Percentiles rank a stretch among this genome's conserved stretches.
These are phyloP conservation scores for Cataglyphis altisquamis DNA, from an alignment of 2,888 invertebrate genomes.

Conservation along the genomic window DNA sequence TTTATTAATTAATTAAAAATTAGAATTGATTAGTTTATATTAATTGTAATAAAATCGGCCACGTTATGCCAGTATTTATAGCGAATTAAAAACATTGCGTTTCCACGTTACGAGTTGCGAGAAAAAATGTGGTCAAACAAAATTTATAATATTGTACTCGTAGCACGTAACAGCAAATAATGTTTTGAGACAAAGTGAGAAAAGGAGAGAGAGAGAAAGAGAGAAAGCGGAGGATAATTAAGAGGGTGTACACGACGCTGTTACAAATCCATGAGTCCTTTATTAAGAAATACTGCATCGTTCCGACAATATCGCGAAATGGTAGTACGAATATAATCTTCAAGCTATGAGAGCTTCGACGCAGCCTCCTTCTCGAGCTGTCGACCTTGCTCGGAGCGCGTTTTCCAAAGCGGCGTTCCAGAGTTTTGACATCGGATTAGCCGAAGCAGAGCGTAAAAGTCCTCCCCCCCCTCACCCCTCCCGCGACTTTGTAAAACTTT, in stretches of 20 bases:
- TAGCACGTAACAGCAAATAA: background rate
- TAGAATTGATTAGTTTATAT: background rate
- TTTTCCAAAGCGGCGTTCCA: slow-evolving; percentile 47
- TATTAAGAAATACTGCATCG: slow-evolving; percentile 81
- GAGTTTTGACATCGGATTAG: slow-evolving; percentile 49
- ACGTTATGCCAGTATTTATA: background rate
- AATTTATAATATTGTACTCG: background rate
- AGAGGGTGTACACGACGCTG: slow-evolving; percentile 11
- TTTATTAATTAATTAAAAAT: background rate
- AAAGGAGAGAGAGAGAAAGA: background rate
- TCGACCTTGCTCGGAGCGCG: slow-evolving; percentile 54
- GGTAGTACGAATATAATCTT: slow-evolving; percentile 78
- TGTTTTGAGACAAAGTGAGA: background rate
- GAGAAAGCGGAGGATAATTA: slow-evolving; percentile 41
- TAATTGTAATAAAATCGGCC: background rate
- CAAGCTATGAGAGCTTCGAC: slow-evolving; percentile 70
- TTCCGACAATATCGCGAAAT: slow-evolving; percentile 76
- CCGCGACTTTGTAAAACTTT: slow-evolving; percentile 33
- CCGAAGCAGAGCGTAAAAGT: slow-evolving; percentile 35
- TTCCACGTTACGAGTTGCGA: background rate
- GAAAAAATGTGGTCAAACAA: background rate
- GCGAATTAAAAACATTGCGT: background rate
- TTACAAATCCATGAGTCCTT: slow-evolving; percentile 79
- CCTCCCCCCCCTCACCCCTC: background rate
- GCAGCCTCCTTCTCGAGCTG: slow-evolving; percentile 61